Conservation (phyloP, 2,888 invertebrate species). For the Cheilosia soror region DNA sequence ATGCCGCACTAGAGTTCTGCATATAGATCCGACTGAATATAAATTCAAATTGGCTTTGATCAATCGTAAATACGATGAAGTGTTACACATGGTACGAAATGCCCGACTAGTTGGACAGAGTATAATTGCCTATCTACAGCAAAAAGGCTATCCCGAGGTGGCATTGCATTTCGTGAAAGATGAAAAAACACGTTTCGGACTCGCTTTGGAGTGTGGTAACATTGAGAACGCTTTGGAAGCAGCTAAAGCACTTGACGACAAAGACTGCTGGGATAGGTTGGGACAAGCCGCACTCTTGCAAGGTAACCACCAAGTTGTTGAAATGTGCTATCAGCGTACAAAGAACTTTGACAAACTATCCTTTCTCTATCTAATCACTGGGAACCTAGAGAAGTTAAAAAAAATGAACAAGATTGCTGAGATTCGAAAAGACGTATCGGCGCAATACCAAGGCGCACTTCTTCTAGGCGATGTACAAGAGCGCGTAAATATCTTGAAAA, state of each 20-base stretch:
- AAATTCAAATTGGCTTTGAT: conserved; percentile 98
- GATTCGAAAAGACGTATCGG: conserved; percentile 97
- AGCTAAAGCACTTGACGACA: conserved; percentile 96
- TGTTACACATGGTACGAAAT: conserved; percentile 96
- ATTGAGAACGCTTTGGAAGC: conserved; percentile 99
- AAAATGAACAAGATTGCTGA: conserved; percentile 99
- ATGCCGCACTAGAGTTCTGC: conserved; percentile 93
- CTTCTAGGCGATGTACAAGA: conserved; percentile 96
- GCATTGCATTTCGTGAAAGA: conserved; percentile 99
- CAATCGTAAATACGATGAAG: conserved; percentile 97
- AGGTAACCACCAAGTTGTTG: conserved; percentile 97
- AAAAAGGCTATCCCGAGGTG: conserved; percentile 99
- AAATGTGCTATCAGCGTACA: conserved; percentile 99
- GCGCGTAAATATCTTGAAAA: conserved; percentile 92
- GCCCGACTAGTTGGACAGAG: conserved; percentile 99
- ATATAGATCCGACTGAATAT: conserved; percentile 98
- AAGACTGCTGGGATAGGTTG: conserved; percentile 97
- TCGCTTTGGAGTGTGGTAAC: conserved; percentile 99
- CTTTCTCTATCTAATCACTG: conserved; percentile 98
- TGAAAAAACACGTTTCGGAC: conserved; percentile 96
- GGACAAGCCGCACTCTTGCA: conserved; percentile 97
- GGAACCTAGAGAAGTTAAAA: conserved; percentile 97
- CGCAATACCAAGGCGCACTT: conserved; percentile 98
- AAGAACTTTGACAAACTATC: conserved; percentile 99
- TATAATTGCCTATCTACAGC: conserved; percentile 99